Percentiles rank a stretch among this genome's conserved stretches.
These are phyloP conservation scores for Papilio protenor DNA, from an alignment of 2,888 invertebrate genomes.

Conservation along the genomic window DNA sequence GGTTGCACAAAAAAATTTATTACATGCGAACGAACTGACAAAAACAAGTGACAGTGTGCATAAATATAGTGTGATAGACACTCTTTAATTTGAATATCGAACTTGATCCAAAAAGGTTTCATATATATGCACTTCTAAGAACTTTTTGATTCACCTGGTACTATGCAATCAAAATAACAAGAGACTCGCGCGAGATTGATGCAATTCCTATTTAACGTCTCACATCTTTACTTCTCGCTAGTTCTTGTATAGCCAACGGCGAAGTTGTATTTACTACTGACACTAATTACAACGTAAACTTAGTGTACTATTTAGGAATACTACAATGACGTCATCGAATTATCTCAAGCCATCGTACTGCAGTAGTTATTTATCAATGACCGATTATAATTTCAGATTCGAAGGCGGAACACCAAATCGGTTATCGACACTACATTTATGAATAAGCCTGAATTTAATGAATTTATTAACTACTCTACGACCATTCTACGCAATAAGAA, in stretches of 20 bases:
- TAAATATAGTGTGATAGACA: too few species aligned
- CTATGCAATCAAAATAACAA: not conserved
- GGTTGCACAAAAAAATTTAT: too few species aligned
- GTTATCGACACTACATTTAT: not conserved
- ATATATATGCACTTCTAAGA: too few species aligned
- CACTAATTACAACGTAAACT: not conserved
- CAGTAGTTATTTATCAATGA: not conserved
- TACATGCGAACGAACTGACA: too few species aligned
- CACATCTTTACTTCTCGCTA: not conserved
- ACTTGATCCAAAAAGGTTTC: too few species aligned
- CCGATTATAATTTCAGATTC: not conserved
- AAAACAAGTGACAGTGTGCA: too few species aligned
- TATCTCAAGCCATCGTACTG: not conserved
- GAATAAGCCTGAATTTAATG: constrained; percentile 1
- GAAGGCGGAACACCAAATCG: not conserved
- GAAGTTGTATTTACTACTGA: not conserved
- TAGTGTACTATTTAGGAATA: not conserved
- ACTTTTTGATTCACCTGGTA: too few species aligned
- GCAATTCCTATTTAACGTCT: not conserved
- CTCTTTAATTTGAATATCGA: too few species aligned
- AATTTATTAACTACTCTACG: not conserved
- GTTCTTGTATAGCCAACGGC: not conserved
- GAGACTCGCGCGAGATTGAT: not conserved
- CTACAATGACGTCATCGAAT: constrained; percentile 1
- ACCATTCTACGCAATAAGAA: not conserved